These are phyloP conservation scores for Euplagia quadripunctaria DNA, from an alignment of 2,888 invertebrate species.

Conservation along the genomic window DNA sequence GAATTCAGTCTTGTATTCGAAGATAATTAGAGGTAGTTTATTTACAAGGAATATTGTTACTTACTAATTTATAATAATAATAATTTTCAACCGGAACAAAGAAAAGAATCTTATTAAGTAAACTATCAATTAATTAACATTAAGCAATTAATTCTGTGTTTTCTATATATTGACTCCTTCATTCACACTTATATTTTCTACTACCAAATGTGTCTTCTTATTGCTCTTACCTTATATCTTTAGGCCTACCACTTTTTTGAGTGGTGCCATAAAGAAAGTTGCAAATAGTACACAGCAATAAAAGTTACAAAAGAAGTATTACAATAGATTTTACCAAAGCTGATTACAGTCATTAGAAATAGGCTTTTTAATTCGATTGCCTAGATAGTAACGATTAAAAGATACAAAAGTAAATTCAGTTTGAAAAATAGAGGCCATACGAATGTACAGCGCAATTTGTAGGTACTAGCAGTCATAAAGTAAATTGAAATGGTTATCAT, in stretches of 20 bases:
- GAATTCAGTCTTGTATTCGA: slow-evolving; percentile 86
- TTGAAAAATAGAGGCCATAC: slow-evolving; percentile 44
- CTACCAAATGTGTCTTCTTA: slow-evolving; percentile 26
- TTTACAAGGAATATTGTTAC: slow-evolving; percentile 70
- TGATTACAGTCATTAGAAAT: not conserved
- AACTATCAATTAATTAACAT: slow-evolving; percentile 19
- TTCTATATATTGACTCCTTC: slow-evolving; percentile 23
- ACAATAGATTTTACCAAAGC: slow-evolving; percentile 9
- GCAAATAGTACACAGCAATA: not conserved
- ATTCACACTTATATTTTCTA: slow-evolving; percentile 22
- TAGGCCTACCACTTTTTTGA: slow-evolving; percentile 19
- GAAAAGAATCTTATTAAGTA: slow-evolving; percentile 16
- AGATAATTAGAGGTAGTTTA: slow-evolving; percentile 79
- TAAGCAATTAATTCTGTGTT: slow-evolving; percentile 13
- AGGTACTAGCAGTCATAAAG: slow-evolving; percentile 37
- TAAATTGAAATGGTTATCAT: slow-evolving; percentile 26
- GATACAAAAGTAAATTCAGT: slow-evolving; percentile 40
- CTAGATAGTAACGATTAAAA: slow-evolving; percentile 23
- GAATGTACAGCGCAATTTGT: slow-evolving; percentile 34
- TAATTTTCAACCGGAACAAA: slow-evolving; percentile 34
- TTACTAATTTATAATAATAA: slow-evolving; percentile 3
- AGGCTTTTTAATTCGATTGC: slow-evolving; percentile 38
- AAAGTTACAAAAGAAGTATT: not conserved
- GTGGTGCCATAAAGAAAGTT: slow-evolving; percentile 19
- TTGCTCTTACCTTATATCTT: slow-evolving; percentile 20